Conservation (phyloP, 2,797 vertebrate genomes). For the Nannoperca obscura region DNA sequence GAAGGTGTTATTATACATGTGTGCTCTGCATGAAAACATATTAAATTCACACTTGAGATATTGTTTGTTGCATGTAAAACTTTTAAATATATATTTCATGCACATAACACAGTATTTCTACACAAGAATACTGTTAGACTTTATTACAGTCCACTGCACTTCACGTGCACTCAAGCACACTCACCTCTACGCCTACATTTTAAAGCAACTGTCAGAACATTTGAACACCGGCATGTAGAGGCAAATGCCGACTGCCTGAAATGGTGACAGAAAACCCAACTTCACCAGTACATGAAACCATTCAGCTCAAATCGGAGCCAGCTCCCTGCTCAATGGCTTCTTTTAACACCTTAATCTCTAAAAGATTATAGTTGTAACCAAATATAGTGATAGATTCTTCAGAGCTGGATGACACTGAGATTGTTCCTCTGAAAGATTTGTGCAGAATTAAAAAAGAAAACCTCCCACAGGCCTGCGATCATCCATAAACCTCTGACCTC, state of each 20-base stretch:
- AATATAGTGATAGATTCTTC: background rate
- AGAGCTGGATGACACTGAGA: background rate
- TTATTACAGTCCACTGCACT: constrained; percentile 11
- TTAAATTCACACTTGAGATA: constrained; percentile 11
- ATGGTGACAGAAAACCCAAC: background rate
- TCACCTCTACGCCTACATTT: background rate
- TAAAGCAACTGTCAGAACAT: background rate
- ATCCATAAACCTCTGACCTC: background rate
- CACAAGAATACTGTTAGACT: constrained; percentile 29
- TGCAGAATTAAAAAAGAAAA: background rate
- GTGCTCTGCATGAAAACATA: constrained; percentile 17
- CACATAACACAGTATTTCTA: constrained; percentile 26
- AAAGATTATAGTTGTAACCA: background rate
- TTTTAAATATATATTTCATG: constrained; percentile 44
- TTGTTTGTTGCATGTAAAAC: constrained; percentile 19
- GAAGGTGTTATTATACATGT: constrained; percentile 4
- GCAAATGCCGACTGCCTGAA: background rate
- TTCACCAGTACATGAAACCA: background rate
- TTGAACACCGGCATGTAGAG: background rate
- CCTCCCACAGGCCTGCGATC: background rate
- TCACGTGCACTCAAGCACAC: background rate
- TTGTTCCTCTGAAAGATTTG: constrained; percentile 17
- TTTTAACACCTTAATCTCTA: background rate
- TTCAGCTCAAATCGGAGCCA: background rate
- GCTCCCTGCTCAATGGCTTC: background rate